Evolutionary conservation across 2,888 invertebrate species (phyloP).

Genomic region (Dichetophora obliterata): DNA sequence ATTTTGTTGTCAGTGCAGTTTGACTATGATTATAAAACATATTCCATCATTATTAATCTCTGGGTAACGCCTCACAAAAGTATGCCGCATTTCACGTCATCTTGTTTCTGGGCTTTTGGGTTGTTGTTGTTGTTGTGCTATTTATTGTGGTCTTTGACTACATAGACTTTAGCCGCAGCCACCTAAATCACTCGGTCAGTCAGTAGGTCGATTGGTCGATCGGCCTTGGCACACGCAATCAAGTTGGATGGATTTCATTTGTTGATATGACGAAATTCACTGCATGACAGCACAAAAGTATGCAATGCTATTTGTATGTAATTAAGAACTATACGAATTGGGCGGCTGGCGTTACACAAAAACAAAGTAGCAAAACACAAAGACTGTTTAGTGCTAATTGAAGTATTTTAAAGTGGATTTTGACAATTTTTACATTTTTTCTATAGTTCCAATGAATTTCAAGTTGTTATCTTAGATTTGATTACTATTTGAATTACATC

Average conservation of each 20-base stretch:
- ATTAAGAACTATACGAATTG: conserved; percentile 48
- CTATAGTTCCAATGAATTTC: not conserved
- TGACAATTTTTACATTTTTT: not conserved
- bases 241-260: conserved; percentile 42
- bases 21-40: not conserved
- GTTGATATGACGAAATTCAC: conserved; percentile 30
- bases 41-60: too few relatives aligned
- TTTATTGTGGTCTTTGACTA: too few relatives aligned
- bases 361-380: not conserved
- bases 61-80: too few relatives aligned
- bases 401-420: not conserved
- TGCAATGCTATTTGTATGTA: conserved; percentile 32
- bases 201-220: not conserved
- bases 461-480: conserved; percentile 32
- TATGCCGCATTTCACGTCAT: not conserved
- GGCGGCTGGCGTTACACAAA: conserved; percentile 66
- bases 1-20: not conserved
- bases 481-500: conserved; percentile 37
- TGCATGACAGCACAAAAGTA: conserved; percentile 45
- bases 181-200: not conserved
- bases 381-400: not conserved
- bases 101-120: not conserved
- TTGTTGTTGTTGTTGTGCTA: not conserved
- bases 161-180: too few relatives aligned
- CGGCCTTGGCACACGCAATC: conserved; percentile 8